Evolutionary conservation across 2,797 vertebrate species (phyloP), one percentile per base, ranked within the genome.

Genomic region (Coracias cyanogaster): DNA sequence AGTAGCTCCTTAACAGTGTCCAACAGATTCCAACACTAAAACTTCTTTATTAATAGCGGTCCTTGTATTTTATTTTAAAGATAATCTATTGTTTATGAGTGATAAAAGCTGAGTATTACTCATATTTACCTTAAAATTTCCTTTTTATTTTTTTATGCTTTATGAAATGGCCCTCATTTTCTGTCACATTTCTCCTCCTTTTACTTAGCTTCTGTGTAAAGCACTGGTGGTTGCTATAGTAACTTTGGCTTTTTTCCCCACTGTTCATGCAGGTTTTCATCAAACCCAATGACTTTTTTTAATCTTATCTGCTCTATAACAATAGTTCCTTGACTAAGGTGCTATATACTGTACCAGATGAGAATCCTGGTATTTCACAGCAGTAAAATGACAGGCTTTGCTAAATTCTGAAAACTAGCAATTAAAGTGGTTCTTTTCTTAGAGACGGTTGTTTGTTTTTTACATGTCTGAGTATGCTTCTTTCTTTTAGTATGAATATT

Each of bases 231-330:
- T 97, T 97, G 90, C 97, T 94, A 97, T 97, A 93, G 97, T 85
- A 96, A 97, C 97, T 86, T 78, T 72, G 83, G 88, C 93, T 94
- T 94, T 96, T 78, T 65, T 12, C 83, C 83, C 73, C 85, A 91
- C 85, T 87, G 84, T 80, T 97, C 97, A 94, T 74, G 74, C 88
- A 96, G 95, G 95, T 97, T 97, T 97, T 97, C 95, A 97, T 97
- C 95, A 97, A 96, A 96, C 25, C 80, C 64, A 93, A 94, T 90
- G 95, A 96, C 86, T 97, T 95, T 97, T 96, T 96, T 95, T 89
- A 92, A 96, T 95, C 89, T 95, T 96, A 97, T 94, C 95, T 97
- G 58, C 82, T 96, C 84, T 90, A 7, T 51, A 95, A 96, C 85
- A 97, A 96, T 94, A 96, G 95, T 92, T 96, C 88, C 93, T 92